Percentiles rank a stretch among this genome's conserved stretches.
These are phyloP conservation scores for Nothocercus nigrocapillus DNA, from an alignment of 2,113 vertebrate species.

Conservation along the genomic window DNA sequence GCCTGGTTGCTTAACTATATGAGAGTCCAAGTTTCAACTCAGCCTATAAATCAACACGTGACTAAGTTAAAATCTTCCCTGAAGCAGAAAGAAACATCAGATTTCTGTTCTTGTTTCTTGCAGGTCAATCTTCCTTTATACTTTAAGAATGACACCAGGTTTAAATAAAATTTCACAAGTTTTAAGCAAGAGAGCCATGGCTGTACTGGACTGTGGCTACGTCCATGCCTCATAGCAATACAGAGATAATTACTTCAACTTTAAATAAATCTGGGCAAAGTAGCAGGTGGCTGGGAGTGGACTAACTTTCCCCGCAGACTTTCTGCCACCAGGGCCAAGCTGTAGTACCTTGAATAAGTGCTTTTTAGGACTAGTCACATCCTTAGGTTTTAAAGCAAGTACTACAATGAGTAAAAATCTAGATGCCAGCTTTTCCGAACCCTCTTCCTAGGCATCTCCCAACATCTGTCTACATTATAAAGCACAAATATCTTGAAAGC, in stretches of 20 bases:
- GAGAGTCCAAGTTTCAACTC: neutral
- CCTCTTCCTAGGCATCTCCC: neutral
- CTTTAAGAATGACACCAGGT: neutral
- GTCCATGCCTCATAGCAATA: neutral
- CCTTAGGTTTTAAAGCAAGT: neutral
- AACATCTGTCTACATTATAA: neutral
- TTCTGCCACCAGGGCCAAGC: neutral
- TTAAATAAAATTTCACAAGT: neutral
- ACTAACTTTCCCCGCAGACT: neutral
- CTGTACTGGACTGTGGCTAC: neutral
- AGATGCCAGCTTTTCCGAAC: neutral
- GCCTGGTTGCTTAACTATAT: fast-evolving
- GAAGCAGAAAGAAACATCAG: neutral
- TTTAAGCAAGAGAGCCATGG: neutral
- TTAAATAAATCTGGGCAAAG: neutral
- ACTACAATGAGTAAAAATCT: neutral
- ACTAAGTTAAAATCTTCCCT: neutral
- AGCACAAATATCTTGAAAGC: neutral
- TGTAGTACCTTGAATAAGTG: neutral
- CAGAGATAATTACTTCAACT: neutral
- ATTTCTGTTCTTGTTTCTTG: neutral
- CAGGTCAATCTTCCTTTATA: too few species aligned
- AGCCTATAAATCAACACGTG: neutral
- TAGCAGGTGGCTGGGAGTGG: neutral
- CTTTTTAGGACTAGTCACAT: neutral